Conservation (phyloP, 2,797 vertebrate genomes). For the Rhabdomys pumilio region DNA sequence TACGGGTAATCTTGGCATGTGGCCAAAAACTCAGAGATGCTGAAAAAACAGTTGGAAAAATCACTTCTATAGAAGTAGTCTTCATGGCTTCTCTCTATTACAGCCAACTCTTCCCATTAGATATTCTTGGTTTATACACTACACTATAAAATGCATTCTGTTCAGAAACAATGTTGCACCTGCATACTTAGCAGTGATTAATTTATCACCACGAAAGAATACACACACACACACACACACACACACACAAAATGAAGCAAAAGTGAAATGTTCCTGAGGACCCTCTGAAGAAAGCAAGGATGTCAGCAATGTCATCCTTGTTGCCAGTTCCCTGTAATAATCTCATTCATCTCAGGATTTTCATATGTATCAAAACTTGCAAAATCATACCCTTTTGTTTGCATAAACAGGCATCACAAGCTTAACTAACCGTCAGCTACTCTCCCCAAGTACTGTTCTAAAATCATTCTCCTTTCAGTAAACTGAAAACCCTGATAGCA, state of each 20-base stretch:
- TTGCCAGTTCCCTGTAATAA: background rate
- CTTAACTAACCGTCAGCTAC: background rate
- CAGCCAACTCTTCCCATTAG: background rate
- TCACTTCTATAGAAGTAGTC: slow-evolving; percentile 41
- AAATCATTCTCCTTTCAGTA: background rate
- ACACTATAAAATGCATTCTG: background rate
- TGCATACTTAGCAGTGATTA: background rate
- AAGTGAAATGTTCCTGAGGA: slow-evolving; percentile 1
- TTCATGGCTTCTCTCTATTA: background rate
- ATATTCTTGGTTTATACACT: background rate
- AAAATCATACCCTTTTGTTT: background rate
- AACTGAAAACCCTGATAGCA: slow-evolving; percentile 8
- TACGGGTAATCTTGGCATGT: slow-evolving; percentile 95
- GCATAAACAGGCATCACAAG: background rate
- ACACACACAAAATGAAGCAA: background rate
- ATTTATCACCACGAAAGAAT: background rate
- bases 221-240: background rate
- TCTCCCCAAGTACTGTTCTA: background rate
- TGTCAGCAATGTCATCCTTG: background rate
- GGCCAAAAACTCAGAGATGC: slow-evolving; percentile 94
- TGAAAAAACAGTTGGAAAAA: slow-evolving; percentile 83
- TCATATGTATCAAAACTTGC: background rate
- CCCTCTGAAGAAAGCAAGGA: background rate
- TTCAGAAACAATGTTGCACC: background rate
- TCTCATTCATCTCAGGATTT: background rate